phyloP scores from a whole-genome alignment of 1,140 invertebrate species.

The Euura saliciscinereae region DNA sequence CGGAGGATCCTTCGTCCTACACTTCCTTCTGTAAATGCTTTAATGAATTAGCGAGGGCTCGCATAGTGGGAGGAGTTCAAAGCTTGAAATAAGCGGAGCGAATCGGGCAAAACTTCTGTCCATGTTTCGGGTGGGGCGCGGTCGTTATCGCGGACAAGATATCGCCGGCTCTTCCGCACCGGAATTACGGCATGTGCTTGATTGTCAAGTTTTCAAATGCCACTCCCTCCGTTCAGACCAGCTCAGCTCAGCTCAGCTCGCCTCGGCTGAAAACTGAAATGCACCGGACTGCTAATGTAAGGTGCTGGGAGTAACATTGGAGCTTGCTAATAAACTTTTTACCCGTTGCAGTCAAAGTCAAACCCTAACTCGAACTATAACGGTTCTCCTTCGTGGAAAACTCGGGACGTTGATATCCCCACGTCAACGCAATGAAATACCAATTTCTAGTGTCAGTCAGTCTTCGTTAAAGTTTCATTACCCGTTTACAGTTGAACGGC shows the following conservation, averaged over 20 bases:
- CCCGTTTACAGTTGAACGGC: background rate
- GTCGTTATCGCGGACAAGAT: slow-evolving; percentile 12
- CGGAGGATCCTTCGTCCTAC: background rate
- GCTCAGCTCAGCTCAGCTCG: too few relatives aligned
- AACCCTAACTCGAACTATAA: too few relatives aligned
- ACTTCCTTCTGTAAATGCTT: slow-evolving; percentile 32
- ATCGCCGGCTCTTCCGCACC: background rate
- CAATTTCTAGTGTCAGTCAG: slow-evolving; percentile 4
- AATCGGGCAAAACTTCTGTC: slow-evolving; percentile 16
- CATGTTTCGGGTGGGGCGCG: slow-evolving; percentile 19
- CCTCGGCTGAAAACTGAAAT: too few relatives aligned
- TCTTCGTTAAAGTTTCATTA: slow-evolving; percentile 7
- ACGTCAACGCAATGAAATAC: background rate
- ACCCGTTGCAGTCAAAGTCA: too few relatives aligned
- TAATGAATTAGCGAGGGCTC: slow-evolving; percentile 33
- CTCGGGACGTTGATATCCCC: background rate
- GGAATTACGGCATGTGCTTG: background rate
- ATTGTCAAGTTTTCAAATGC: slow-evolving; percentile 11
- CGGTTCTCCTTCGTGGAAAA: too few relatives aligned
- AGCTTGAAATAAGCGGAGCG: slow-evolving; percentile 25
- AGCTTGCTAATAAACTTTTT: too few relatives aligned
- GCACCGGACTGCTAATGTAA: too few relatives aligned
- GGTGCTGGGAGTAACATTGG: too few relatives aligned
- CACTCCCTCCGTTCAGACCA: background rate
- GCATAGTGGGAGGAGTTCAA: slow-evolving; percentile 13